Percentiles rank a stretch among this genome's conserved stretches.
Conservation (phyloP, 2,797 vertebrate species). For the Pangasius sanitwongsei region DNA sequence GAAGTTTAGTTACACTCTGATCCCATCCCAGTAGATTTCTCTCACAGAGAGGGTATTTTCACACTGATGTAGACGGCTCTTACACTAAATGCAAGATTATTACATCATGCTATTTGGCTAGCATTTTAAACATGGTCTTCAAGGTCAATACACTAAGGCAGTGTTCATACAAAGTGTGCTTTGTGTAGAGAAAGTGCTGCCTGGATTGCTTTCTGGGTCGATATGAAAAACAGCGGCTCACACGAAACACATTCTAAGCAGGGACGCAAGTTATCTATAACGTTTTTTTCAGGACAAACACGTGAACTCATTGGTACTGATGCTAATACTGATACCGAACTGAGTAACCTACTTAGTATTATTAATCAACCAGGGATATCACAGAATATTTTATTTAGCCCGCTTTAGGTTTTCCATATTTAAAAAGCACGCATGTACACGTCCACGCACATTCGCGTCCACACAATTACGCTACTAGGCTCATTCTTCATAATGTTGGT, state of each 20-base stretch:
- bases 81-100: slow-evolving; percentile 20
- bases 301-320: neutral
- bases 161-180: neutral
- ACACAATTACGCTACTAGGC: neutral
- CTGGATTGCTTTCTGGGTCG: neutral
- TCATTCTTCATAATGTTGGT: neutral
- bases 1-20: slow-evolving; percentile 1
- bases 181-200: neutral
- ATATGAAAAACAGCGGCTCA: neutral
- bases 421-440: neutral
- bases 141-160: slow-evolving; percentile 1
- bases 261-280: neutral
- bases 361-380: neutral
- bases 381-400: neutral
- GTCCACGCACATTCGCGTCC: neutral
- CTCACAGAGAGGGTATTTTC: slow-evolving; percentile 13
- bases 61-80: slow-evolving; percentile 7
- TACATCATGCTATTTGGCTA: slow-evolving; percentile 43
- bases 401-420: neutral
- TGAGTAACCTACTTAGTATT: neutral
- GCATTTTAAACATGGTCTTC: slow-evolving; percentile 10
- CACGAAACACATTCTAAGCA: neutral
- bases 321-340: neutral
- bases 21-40: slow-evolving; percentile 17
- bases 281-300: neutral